Evolutionary conservation across 2,888 invertebrate genomes (phyloP).

Genomic region (Ophion ellenae): DNA sequence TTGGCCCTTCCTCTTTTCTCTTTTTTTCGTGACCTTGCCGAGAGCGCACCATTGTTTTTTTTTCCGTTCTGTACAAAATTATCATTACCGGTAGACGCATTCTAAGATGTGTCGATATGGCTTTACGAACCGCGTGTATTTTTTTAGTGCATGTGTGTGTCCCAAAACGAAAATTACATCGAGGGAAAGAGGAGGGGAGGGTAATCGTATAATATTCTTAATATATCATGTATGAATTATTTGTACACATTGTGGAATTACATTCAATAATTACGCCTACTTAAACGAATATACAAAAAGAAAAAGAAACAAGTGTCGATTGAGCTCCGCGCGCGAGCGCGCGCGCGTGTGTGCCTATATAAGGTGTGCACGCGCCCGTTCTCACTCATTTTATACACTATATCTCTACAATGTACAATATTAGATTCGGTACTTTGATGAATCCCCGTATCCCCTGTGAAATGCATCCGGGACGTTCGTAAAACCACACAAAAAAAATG

Average conservation of each 20-base stretch:
- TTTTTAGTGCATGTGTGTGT: not conserved
- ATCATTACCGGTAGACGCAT: slow-evolving; percentile 20
- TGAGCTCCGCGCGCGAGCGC: slow-evolving; percentile 50
- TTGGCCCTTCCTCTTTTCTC: slow-evolving; percentile 5
- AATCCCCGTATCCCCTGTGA: no score
- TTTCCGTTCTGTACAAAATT: slow-evolving; percentile 33
- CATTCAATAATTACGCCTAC: slow-evolving; percentile 69
- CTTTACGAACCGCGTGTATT: not conserved
- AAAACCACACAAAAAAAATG: no score
- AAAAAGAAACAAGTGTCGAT: slow-evolving; percentile 54
- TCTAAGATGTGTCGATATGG: not conserved
- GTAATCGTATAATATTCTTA: no score
- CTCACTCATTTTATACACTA: not conserved
- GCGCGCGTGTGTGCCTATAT: no score
- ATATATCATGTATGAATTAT: slow-evolving; percentile 66
- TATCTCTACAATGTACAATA: not conserved
- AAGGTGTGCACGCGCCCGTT: no score
- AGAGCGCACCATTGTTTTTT: slow-evolving; percentile 27
- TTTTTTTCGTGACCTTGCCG: not conserved
- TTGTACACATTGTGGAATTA: slow-evolving; percentile 74
- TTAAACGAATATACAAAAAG: slow-evolving; percentile 70
- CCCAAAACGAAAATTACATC: not conserved
- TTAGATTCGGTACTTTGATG: no score
- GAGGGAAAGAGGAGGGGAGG: no score
- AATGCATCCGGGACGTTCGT: no score